A percentile compares a stretch with the other conserved stretches of the same genome.
Evolutionary conservation across 2,888 invertebrate genomes (phyloP).

Genomic region (Slavum lentiscoides): DNA sequence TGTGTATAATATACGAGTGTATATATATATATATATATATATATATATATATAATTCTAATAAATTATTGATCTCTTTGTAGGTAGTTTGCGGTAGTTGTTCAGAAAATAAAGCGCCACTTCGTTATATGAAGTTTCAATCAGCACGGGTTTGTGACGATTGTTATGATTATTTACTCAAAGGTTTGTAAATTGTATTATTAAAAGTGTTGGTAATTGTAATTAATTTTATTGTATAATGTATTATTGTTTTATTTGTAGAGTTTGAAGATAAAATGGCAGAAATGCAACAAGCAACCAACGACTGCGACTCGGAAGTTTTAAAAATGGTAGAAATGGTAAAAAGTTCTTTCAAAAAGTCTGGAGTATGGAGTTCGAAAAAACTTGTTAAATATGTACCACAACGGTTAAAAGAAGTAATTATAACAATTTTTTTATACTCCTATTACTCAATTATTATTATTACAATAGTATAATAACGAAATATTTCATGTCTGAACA

Average conservation of each 20-base stretch:
- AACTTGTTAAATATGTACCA: slow-evolving; percentile 58
- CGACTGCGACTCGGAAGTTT: slow-evolving; percentile 56
- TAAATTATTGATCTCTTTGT: slow-evolving; percentile 49
- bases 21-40: background rate
- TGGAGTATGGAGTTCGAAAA: slow-evolving; percentile 55
- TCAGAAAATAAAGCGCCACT: slow-evolving; percentile 65
- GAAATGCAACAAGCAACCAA: slow-evolving; percentile 30
- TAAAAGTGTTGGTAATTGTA: background rate
- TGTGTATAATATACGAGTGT: slow-evolving; percentile 44
- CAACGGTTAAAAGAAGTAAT: slow-evolving; percentile 59
- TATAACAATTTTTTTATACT: background rate
- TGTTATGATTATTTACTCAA: slow-evolving; percentile 62
- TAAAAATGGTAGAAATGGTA: slow-evolving; percentile 55
- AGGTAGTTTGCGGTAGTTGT: slow-evolving; percentile 69
- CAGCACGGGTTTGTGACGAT: slow-evolving; percentile 64
- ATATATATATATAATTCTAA: background rate
- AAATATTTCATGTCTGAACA: too few relatives aligned
- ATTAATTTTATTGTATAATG: too few relatives aligned
- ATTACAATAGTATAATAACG: too few relatives aligned
- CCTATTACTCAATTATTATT: too few relatives aligned
- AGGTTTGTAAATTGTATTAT: slow-evolving; percentile 57
- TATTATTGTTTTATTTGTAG: slow-evolving; percentile 55
- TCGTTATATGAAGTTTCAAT: slow-evolving; percentile 62
- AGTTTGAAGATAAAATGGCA: slow-evolving; percentile 56
- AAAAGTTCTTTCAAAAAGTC: slow-evolving; percentile 56